These are phyloP conservation scores for Microtus richardsoni DNA, from an alignment of 2,113 vertebrate species.

Conservation along the genomic window DNA sequence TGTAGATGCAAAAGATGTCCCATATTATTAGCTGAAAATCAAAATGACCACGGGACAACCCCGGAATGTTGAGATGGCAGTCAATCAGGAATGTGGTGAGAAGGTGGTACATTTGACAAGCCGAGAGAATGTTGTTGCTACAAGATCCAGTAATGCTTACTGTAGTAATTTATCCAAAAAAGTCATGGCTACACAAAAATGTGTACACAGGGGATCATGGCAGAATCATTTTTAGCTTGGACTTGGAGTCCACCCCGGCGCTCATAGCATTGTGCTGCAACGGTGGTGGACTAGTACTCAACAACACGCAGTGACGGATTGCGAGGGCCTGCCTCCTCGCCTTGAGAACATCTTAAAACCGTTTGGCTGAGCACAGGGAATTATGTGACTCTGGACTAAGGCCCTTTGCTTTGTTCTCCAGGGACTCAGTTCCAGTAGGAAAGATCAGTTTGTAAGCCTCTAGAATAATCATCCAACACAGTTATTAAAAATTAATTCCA, in stretches of 20 bases:
- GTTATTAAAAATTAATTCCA: background rate
- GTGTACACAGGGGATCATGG: background rate
- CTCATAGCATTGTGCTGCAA: background rate
- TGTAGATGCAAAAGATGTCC: background rate
- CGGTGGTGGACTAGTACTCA: background rate
- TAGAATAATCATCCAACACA: background rate
- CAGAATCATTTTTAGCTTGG: background rate
- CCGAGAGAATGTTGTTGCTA: background rate
- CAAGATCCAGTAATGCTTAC: background rate
- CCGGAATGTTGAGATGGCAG: background rate
- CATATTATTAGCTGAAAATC: background rate
- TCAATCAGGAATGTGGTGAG: background rate
- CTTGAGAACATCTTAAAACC: background rate
- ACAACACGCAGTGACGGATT: background rate
- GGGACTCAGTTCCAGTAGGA: fast-evolving
- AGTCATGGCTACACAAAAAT: background rate
- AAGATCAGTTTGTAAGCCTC: background rate
- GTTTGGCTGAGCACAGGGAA: background rate
- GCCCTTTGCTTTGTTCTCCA: background rate
- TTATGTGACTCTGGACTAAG: background rate
- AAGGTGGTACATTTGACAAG: background rate
- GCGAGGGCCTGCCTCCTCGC: background rate
- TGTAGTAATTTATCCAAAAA: background rate
- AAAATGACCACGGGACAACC: background rate
- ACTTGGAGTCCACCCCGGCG: background rate